Percentiles rank a stretch among this genome's conserved stretches.
These are phyloP conservation scores for Drosophila prosaltans DNA, from an alignment of 1,140 invertebrate genomes.

Conservation along the genomic window DNA sequence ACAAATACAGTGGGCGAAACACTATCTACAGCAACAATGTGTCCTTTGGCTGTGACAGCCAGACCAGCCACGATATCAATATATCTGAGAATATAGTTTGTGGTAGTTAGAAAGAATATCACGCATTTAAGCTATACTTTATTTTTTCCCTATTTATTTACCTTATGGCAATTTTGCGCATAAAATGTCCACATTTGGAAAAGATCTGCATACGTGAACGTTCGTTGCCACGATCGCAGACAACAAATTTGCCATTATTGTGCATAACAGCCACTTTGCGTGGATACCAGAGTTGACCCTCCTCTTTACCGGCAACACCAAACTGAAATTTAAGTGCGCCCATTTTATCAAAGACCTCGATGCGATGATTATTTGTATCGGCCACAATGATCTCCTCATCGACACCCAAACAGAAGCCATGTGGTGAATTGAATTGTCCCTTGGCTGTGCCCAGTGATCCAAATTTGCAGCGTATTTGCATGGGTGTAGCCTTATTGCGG, in stretches of 20 bases:
- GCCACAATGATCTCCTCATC: conserved; percentile 98
- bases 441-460: conserved; percentile 95
- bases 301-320: conserved; percentile 95
- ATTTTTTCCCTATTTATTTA: conserved; percentile 14
- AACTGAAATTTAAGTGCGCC: conserved; percentile 95
- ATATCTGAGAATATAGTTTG: conserved; percentile 85
- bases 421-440: conserved; percentile 97
- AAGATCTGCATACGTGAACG: conserved; percentile 98
- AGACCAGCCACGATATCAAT: conserved; percentile 99
- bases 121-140: too few species aligned
- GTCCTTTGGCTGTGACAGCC: conserved; percentile 93
- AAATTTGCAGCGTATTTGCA: conserved; percentile 96
- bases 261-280: conserved; percentile 97
- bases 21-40: conserved; percentile 98
- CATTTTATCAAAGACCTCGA: conserved; percentile 96
- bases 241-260: conserved; percentile 94
- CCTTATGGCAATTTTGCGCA: conserved; percentile 95
- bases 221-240: conserved; percentile 98
- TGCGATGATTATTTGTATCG: conserved; percentile 98
- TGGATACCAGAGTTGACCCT: conserved; percentile 98
- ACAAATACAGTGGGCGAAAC: conserved; percentile 98
- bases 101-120: too few species aligned
- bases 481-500: conserved; percentile 89
- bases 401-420: conserved; percentile 96
- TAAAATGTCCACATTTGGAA: conserved; percentile 92